phyloP scores from a whole-genome alignment of 1,140 invertebrate genomes.

The Lethocerus indicus region DNA sequence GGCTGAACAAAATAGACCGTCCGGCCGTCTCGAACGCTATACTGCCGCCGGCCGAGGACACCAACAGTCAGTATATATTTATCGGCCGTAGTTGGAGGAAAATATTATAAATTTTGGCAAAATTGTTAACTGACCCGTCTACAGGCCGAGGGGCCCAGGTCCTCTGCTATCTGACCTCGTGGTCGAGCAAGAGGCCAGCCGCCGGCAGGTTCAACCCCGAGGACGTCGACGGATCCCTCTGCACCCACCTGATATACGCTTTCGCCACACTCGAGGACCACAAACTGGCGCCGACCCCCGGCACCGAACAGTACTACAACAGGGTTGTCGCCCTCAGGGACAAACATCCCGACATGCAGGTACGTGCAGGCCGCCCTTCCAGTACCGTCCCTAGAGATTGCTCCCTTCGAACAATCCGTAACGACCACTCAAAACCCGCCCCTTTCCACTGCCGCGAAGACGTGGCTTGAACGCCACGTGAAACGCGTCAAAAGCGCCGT shows the following conservation, averaged over 20 bases:
- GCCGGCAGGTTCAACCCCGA: constrained; percentile 72
- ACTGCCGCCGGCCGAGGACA: constrained; percentile 5
- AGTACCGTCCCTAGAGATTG: too few relatives aligned
- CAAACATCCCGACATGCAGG: constrained; percentile 78
- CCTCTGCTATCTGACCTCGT: constrained; percentile 87
- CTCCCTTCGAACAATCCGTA: too few relatives aligned
- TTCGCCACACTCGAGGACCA: constrained; percentile 79
- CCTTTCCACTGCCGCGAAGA: too few relatives aligned
- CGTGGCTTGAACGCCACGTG: too few relatives aligned
- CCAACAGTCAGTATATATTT: constrained; percentile 7
- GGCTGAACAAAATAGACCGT: constrained; percentile 39
- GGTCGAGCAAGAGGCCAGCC: constrained; percentile 78
- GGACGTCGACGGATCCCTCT: constrained; percentile 70
- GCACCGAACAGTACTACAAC: constrained; percentile 59
- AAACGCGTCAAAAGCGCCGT: too few relatives aligned
- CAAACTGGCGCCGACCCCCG: constrained; percentile 59
- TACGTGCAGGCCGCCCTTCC: too few relatives aligned
- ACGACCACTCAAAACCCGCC: too few relatives aligned
- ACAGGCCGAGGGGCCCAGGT: constrained; percentile 62
- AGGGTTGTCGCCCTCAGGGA: constrained; percentile 67
- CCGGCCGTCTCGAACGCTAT: constrained; percentile 20
- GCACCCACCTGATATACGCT: constrained; percentile 85
- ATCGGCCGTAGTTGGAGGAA: too few relatives aligned
- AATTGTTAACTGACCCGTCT: too few relatives aligned
- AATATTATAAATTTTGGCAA: too few relatives aligned